Evolutionary conservation across 2,797 vertebrate genomes (phyloP).

Genomic region (Pipistrellus nathusii): DNA sequence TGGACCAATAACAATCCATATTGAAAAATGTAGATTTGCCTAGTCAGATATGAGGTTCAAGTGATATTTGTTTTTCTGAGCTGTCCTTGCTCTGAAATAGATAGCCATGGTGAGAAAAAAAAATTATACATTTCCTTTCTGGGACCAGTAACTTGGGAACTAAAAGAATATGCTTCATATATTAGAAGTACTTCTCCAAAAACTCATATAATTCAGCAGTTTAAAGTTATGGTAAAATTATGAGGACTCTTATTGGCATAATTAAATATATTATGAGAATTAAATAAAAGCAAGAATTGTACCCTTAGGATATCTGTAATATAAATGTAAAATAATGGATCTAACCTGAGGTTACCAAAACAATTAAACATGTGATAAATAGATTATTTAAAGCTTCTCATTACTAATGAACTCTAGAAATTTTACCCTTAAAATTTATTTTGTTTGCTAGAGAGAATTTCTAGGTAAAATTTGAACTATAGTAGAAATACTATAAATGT

Average conservation of each 20-base stretch:
- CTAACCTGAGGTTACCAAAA: not conserved
- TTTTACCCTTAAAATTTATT: constrained; percentile 15
- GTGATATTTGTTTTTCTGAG: constrained; percentile 58
- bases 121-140: not conserved
- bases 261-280: not conserved
- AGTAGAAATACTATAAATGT: not conserved
- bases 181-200: not conserved
- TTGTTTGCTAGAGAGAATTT: constrained; percentile 6
- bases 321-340: not conserved
- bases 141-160: constrained; percentile 19
- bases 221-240: not conserved
- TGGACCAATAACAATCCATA: constrained; percentile 55
- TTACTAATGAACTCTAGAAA: not conserved
- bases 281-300: constrained; percentile 12
- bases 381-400: constrained; percentile 35
- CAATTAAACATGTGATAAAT: not conserved
- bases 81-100: constrained; percentile 9
- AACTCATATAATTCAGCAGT: constrained; percentile 5
- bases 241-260: not conserved
- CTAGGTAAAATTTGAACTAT: not conserved
- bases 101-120: not conserved
- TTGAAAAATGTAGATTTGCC: constrained; percentile 51
- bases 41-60: constrained; percentile 49
- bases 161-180: not conserved
- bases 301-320: not conserved